phyloP scores from a whole-genome alignment of 2,888 invertebrate genomes.

The Baccha elongata region DNA sequence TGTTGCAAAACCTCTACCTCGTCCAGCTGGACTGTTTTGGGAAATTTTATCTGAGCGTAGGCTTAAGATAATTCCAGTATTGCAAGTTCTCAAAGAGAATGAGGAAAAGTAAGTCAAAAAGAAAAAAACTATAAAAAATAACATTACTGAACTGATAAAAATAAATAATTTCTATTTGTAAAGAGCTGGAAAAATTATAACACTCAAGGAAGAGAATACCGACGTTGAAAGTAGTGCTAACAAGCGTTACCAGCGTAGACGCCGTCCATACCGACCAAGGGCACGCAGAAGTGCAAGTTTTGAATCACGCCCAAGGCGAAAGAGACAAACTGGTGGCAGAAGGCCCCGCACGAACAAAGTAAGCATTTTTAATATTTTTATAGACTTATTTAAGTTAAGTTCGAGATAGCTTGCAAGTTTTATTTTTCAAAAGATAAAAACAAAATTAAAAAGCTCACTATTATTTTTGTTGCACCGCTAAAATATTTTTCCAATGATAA shows the following conservation, averaged over 20 bases:
- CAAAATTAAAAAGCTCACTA: no score
- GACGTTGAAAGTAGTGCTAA: slow-evolving; percentile 85
- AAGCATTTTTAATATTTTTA: no score
- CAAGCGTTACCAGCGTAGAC: slow-evolving; percentile 82
- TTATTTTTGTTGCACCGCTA: no score
- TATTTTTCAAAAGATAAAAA: no score
- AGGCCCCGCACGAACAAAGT: slow-evolving; percentile 81
- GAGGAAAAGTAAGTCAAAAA: slow-evolving; percentile 85
- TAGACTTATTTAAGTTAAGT: no score
- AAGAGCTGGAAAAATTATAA: slow-evolving; percentile 85
- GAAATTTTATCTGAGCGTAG: slow-evolving; percentile 88
- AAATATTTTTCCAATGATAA: no score
- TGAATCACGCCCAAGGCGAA: slow-evolving; percentile 75
- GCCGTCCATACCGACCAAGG: slow-evolving; percentile 77
- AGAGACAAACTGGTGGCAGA: slow-evolving; percentile 76
- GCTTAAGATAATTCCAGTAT: slow-evolving; percentile 88
- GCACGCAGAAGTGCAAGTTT: slow-evolving; percentile 65
- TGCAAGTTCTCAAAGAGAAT: slow-evolving; percentile 87
- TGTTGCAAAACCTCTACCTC: slow-evolving; percentile 84
- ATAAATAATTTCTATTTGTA: slow-evolving; percentile 35
- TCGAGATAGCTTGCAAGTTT: no score
- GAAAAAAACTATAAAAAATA: neutral
- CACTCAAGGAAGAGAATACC: slow-evolving; percentile 87
- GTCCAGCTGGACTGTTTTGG: slow-evolving; percentile 92
- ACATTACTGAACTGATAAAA: neutral